phyloP scores from a whole-genome alignment of 2,113 vertebrate species.

The Ploceus nigricollis region DNA sequence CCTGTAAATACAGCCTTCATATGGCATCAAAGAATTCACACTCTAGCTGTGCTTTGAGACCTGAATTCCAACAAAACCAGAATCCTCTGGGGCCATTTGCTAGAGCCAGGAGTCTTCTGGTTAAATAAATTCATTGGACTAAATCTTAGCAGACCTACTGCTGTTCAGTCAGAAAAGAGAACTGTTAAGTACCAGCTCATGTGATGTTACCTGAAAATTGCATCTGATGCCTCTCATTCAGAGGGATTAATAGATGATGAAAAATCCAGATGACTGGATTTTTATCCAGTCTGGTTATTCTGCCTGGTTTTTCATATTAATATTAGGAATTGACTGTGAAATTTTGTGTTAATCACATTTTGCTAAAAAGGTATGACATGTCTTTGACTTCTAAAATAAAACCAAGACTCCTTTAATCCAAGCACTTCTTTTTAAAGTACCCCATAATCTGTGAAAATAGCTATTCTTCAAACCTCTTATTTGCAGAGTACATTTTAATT shows the following conservation, averaged over 20 bases:
- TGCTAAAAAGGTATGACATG: neutral
- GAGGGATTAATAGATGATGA: neutral
- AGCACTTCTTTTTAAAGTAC: neutral
- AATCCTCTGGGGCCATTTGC: neutral
- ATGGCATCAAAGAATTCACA: neutral
- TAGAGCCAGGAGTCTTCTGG: neutral
- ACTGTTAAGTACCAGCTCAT: neutral
- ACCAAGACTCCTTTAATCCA: neutral
- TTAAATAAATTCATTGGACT: neutral
- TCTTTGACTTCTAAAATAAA: slow-evolving; percentile 39
- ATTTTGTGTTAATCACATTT: slow-evolving; percentile 27
- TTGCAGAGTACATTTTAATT: slow-evolving; percentile 2
- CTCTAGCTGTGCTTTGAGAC: neutral
- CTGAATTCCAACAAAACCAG: neutral
- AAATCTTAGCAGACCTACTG: neutral
- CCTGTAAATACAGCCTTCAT: neutral
- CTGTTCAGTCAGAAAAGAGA: neutral
- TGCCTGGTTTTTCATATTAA: neutral
- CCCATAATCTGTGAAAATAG: neutral
- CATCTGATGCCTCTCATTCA: neutral
- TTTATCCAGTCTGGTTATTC: neutral
- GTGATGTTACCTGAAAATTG: neutral
- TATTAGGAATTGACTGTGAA: neutral
- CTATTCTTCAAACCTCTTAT: neutral
- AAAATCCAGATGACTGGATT: neutral